Conservation (phyloP, 92 coral and sea anemone species). For the Micromussa lordhowensis region DNA sequence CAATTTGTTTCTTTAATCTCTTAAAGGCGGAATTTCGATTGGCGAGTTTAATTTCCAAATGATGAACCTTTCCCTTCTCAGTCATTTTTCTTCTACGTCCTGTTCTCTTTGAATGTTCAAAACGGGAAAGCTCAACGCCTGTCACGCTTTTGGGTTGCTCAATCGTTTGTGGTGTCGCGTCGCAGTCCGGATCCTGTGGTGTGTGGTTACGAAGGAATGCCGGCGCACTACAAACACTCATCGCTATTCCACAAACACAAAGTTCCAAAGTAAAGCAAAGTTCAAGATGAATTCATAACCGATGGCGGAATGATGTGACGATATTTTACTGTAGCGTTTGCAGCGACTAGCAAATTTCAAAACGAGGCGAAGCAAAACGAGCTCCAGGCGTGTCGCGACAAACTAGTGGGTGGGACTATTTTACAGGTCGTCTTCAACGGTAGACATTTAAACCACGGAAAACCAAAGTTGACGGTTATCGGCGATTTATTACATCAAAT, state of each 20-base stretch:
- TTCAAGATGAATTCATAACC: too few species aligned
- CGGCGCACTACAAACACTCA: constrained; percentile 18
- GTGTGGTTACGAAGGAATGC: constrained; percentile 7
- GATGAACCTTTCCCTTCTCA: constrained; percentile 38
- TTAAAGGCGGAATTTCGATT: constrained; percentile 31
- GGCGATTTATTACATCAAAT: too few species aligned
- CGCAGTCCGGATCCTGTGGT: not conserved
- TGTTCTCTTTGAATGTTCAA: not conserved
- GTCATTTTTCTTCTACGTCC: constrained; percentile 40
- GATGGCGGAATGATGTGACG: not conserved
- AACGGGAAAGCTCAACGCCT: constrained; percentile 5
- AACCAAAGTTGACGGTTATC: too few species aligned
- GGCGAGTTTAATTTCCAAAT: not conserved
- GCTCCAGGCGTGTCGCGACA: too few species aligned
- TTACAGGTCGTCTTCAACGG: too few species aligned
- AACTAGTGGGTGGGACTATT: too few species aligned
- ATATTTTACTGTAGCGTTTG: not conserved
- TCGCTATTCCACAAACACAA: constrained; percentile 7
- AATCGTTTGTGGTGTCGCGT: not conserved
- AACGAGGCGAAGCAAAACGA: too few species aligned
- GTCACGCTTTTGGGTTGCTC: constrained; percentile 17
- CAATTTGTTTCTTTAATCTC: constrained; percentile 43
- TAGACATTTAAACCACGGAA: too few species aligned
- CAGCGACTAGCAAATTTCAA: too few species aligned
- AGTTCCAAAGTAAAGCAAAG: constrained; percentile 12